A percentile compares a stretch with the other conserved stretches of the same genome.
Evolutionary conservation across 2,797 vertebrate genomes (phyloP).

Genomic region (Holocentrus rufus): DNA sequence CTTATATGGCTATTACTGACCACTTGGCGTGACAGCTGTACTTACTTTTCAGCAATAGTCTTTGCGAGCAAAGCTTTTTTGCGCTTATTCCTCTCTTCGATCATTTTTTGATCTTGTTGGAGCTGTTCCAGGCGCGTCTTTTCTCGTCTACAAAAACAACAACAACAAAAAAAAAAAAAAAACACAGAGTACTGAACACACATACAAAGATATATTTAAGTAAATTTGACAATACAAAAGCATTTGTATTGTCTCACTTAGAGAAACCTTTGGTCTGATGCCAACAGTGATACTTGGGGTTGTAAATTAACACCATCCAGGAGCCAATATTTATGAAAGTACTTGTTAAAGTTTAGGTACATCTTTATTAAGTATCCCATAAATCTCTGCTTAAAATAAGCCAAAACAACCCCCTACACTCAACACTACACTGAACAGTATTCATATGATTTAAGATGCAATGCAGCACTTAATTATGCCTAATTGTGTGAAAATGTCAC

Average conservation of each 20-base stretch:
- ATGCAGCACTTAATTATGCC: not conserved
- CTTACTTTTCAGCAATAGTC: conserved; percentile 95
- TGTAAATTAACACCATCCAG: not conserved
- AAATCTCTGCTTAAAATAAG: no score
- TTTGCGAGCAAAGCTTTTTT: conserved; percentile 93
- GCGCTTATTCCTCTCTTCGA: conserved; percentile 94
- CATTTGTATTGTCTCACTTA: not conserved
- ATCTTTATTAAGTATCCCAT: not conserved
- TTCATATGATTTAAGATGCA: not conserved
- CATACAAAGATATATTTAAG: not conserved
- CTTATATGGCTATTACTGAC: not conserved
- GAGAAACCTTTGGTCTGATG: no score
- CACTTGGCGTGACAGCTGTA: not conserved
- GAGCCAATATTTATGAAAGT: not conserved
- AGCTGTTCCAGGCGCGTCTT: conserved; percentile 90
- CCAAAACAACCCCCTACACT: no score
- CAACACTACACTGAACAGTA: not conserved
- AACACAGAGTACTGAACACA: not conserved
- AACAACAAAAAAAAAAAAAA: no score
- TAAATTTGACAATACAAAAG: not conserved
- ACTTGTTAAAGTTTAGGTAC: no score
- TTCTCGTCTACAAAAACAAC: conserved; percentile 85
- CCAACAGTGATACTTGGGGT: not conserved
- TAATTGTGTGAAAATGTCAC: not conserved
- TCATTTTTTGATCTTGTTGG: conserved; percentile 90